These are phyloP conservation scores for Micrasema minimum DNA, from an alignment of 1,140 invertebrate genomes.

Conservation along the genomic window DNA sequence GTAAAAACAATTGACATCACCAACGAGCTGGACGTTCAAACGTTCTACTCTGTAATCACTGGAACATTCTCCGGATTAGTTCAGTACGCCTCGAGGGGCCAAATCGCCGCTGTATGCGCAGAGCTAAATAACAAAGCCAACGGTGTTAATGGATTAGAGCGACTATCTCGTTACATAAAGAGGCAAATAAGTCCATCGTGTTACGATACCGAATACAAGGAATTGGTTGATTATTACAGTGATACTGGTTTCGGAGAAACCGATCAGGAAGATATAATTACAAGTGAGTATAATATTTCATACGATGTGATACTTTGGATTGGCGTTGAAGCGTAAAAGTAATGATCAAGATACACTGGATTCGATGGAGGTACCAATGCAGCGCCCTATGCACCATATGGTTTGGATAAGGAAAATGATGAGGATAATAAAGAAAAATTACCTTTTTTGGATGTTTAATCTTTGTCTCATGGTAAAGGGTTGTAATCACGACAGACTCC, in stretches of 20 bases:
- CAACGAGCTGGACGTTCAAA: slow-evolving; percentile 57
- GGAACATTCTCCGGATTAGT: slow-evolving; percentile 60
- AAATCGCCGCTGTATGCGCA: slow-evolving; percentile 56
- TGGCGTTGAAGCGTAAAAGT: no score
- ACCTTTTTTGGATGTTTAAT: no score
- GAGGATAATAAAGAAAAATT: no score
- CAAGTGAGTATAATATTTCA: not conserved
- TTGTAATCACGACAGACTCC: no score
- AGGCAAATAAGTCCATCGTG: slow-evolving; percentile 53
- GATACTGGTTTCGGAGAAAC: slow-evolving; percentile 58
- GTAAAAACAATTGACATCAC: slow-evolving; percentile 57
- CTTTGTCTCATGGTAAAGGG: no score
- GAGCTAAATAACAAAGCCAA: slow-evolving; percentile 56
- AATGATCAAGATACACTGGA: no score
- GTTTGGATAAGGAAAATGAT: no score
- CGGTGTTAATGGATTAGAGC: slow-evolving; percentile 61
- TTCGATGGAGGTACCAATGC: no score
- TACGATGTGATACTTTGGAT: no score
- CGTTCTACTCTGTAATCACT: slow-evolving; percentile 61
- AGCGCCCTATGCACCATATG: no score
- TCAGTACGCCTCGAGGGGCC: slow-evolving; percentile 57
- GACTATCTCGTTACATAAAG: slow-evolving; percentile 57
- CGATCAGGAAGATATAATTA: slow-evolving; percentile 51
- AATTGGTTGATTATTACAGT: slow-evolving; percentile 52
- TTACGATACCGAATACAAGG: slow-evolving; percentile 54